These are phyloP conservation scores for Cephus sareptanus DNA, from an alignment of 2,888 invertebrate genomes.

Conservation along the genomic window DNA sequence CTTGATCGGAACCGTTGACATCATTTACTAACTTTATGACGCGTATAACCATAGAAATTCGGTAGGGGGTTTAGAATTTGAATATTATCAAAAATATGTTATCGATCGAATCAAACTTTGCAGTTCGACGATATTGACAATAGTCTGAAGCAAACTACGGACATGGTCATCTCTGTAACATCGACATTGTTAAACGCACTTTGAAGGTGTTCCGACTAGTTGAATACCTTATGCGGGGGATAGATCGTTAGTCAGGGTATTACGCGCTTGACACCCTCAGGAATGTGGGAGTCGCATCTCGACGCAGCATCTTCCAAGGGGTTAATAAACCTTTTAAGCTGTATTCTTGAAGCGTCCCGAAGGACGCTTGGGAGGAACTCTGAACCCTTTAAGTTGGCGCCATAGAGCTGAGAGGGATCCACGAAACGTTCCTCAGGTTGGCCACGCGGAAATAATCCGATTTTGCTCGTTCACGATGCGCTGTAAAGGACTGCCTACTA, in stretches of 20 bases:
- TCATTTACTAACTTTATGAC: background rate
- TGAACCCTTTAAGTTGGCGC: conserved; percentile 10
- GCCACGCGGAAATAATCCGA: conserved; percentile 29
- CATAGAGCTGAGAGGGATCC: background rate
- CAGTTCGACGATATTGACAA: background rate
- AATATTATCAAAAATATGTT: background rate
- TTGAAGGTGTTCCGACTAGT: conserved; percentile 17
- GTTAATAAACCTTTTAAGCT: conserved; percentile 21
- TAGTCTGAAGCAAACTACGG: background rate
- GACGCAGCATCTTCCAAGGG: conserved; percentile 12
- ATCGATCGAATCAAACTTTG: background rate
- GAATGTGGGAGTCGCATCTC: conserved; percentile 18
- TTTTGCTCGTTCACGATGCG: conserved; percentile 23
- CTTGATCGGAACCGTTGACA: background rate
- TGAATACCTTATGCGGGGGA: conserved; percentile 18
- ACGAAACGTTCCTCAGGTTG: background rate
- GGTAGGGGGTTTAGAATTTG: background rate
- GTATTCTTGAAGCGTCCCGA: background rate
- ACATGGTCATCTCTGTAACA: background rate
- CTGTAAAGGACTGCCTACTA: background rate
- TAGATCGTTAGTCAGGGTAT: conserved; percentile 38
- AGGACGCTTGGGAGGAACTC: conserved; percentile 11
- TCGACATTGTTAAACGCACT: background rate
- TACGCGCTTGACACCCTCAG: conserved; percentile 28
- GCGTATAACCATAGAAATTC: background rate